These are phyloP conservation scores for Hydrophis major DNA, from an alignment of 2,797 vertebrate species.

Conservation along the genomic window DNA sequence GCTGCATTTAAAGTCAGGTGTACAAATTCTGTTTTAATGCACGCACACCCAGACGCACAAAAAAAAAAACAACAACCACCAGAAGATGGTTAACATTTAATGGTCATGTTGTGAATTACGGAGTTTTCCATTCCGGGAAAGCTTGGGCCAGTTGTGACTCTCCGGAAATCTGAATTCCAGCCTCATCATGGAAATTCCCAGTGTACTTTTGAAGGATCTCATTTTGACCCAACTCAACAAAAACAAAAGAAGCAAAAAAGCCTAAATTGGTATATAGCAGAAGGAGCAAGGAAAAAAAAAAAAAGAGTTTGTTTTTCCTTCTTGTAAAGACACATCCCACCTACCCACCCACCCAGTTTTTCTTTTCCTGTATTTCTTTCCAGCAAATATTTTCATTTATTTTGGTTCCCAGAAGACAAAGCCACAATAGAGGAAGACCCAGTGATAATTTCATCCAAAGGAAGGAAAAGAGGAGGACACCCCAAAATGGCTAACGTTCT, in stretches of 20 bases:
- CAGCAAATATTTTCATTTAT: neutral
- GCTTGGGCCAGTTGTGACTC: neutral
- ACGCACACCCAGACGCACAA: neutral
- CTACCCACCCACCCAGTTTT: neutral
- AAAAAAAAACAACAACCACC: neutral
- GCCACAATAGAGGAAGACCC: slow-evolving; percentile 3
- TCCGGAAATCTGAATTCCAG: neutral
- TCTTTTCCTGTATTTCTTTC: neutral
- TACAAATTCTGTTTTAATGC: too few species aligned
- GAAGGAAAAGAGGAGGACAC: neutral
- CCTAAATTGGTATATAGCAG: neutral
- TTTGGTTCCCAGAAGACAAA: slow-evolving; percentile 19
- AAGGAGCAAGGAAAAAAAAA: neutral
- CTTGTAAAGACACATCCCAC: accelerated
- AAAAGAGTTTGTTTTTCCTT: neutral
- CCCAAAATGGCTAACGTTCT: slow-evolving; percentile 27
- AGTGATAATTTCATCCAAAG: slow-evolving; percentile 24
- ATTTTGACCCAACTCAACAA: neutral
- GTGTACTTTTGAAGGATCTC: neutral
- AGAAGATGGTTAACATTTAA: slow-evolving; percentile 3
- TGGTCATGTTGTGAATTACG: neutral
- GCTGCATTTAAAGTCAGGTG: neutral
- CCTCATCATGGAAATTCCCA: neutral
- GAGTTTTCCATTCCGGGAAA: neutral
- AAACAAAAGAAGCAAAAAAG: neutral